These are phyloP conservation scores for Aculops lycopersici DNA, from an alignment of 1,140 invertebrate species.

Conservation along the genomic window DNA sequence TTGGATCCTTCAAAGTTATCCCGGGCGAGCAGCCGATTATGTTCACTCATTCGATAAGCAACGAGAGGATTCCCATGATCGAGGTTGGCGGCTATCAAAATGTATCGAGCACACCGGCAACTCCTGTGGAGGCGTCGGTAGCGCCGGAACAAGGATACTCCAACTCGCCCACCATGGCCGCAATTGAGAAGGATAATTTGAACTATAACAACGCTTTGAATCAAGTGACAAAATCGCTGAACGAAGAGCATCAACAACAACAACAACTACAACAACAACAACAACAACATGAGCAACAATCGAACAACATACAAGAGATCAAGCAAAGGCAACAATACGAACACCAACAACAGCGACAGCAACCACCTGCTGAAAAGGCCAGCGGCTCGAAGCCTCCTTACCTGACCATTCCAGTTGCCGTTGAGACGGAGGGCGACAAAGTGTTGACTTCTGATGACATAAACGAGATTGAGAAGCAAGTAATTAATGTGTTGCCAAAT, in stretches of 20 bases:
- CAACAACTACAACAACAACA: neutral
- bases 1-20: no score
- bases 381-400: neutral
- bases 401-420: constrained; percentile 6
- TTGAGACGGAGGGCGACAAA: constrained; percentile 6
- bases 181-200: no score
- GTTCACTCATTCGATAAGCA: no score
- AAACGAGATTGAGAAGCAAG: constrained; percentile 3
- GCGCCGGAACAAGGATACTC: no score
- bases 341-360: neutral
- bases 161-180: no score
- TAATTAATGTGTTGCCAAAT: neutral
- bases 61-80: no score
- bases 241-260: neutral
- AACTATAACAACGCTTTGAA: no score
- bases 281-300: neutral
- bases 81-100: no score
- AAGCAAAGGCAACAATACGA: neutral
- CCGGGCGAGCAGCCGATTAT: no score
- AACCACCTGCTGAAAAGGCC: neutral
- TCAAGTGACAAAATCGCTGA: no score
- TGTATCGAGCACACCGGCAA: no score
- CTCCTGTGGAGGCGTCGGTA: no score
- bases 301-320: neutral
- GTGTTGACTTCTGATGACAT: constrained; percentile 4